Percentiles rank a stretch among this genome's conserved stretches.
These are phyloP conservation scores for Caenorhabditis auriculariae DNA, from an alignment of 2,888 invertebrate genomes.

Conservation along the genomic window DNA sequence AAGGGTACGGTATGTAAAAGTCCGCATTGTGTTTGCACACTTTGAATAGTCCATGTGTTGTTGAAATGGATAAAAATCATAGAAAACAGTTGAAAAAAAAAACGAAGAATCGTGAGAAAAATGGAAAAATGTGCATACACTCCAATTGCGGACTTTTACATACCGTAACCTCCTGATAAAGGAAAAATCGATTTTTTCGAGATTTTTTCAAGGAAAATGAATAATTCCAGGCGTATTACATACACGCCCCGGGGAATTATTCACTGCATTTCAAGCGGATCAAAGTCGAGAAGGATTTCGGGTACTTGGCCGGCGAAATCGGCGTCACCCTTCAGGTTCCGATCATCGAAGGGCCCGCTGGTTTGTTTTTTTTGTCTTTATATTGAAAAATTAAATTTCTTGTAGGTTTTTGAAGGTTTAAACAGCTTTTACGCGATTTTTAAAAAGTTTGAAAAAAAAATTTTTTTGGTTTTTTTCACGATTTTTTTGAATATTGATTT, in stretches of 20 bases:
- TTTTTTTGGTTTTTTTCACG: neutral
- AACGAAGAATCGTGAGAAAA: no score
- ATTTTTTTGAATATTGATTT: neutral
- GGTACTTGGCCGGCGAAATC: slow-evolving; percentile 58
- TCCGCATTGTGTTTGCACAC: no score
- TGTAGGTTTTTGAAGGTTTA: no score
- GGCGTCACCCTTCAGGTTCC: slow-evolving; percentile 62
- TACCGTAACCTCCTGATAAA: no score
- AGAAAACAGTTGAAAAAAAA: no score
- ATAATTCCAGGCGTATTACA: slow-evolving; percentile 48
- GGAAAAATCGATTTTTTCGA: neutral
- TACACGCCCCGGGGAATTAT: slow-evolving; percentile 61
- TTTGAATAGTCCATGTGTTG: no score
- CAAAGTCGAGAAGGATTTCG: slow-evolving; percentile 50
- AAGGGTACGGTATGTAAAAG: no score
- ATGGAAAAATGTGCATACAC: neutral
- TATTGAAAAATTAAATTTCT: neutral
- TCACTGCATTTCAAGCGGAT: slow-evolving; percentile 55
- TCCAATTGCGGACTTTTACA: neutral
- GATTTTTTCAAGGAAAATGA: neutral
- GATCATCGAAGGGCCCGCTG: slow-evolving; percentile 60
- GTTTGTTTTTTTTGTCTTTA: slow-evolving; percentile 17
- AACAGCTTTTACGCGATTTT: no score
- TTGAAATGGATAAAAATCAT: no score
- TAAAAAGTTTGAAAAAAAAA: no score